Base-by-base conservation (phyloP, 35 echinoderm and acorn worm genomes). In the Apostichopus californicus region DNA sequence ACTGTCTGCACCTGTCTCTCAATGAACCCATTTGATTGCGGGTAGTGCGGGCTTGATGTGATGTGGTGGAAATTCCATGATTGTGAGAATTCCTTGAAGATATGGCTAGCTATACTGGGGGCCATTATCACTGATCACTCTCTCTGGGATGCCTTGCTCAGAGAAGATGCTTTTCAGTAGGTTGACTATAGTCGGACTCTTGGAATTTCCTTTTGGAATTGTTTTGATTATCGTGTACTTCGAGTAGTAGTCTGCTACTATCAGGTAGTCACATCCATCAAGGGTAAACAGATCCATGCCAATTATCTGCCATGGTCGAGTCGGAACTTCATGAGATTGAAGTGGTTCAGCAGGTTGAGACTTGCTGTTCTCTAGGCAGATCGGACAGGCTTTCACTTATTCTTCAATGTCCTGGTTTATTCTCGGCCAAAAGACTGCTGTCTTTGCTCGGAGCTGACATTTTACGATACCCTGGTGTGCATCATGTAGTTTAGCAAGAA, bases 401-500 rank as follows among this genome's bases (percentile, higher is more conserved):
- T n/a, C n/a, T n/a, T n/a, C n/a, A n/a, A n/a, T n/a, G n/a, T n/a
- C n/a, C n/a, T n/a, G n/a, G n/a, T n/a, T n/a, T n/a, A n/a, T n/a
- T n/a, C n/a, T n/a, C n/a, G n/a, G n/a, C n/a, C n/a, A n/a, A n/a
- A n/a, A n/a, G n/a, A n/a, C n/a, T n/a, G n/a, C n/a, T n/a, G n/a
- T n/a, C n/a, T n/a, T n/a, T n/a, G n/a, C n/a, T n/a, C n/a, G n/a
- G n/a, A n/a, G n/a, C n/a, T n/a, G n/a, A n/a, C n/a, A n/a, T n/a
- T n/a, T n/a, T n/a, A n/a, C n/a, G n/a, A n/a, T n/a, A n/a, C n/a
- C n/a, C n/a, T n/a, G n/a, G n/a, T n/a, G n/a, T n/a, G 80, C 93
- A 59, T 94, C 84, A 75, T 94, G 95, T n/a, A 96, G 59, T 61
- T 82, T 82, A 46, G 28, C n/a, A 1, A 95, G 78, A n/a, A 90